phyloP scores from a whole-genome alignment of 30 jellyfish, hydroid and myxozoan species.

The Phacellophora camtschatica region DNA sequence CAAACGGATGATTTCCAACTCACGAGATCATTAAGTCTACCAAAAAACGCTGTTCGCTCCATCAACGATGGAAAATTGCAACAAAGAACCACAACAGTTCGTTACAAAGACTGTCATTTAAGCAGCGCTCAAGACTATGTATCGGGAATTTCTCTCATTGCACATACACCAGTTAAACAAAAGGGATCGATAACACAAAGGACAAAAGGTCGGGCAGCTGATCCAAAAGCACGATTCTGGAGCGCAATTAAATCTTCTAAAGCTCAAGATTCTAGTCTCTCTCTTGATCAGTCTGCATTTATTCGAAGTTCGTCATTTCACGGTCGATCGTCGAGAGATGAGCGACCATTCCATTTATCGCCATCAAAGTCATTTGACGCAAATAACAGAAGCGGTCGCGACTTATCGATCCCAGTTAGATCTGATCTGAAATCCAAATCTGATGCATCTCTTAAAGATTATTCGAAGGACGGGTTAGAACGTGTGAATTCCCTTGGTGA shows the following conservation, averaged over 20 bases:
- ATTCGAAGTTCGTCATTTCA: slow-evolving; percentile 72
- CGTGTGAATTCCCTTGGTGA: background rate
- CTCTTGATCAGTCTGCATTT: slow-evolving; percentile 39
- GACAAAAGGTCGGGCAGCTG: slow-evolving; percentile 80
- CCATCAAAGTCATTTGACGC: slow-evolving; percentile 49
- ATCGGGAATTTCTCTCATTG: slow-evolving; percentile 76
- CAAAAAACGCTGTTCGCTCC: slow-evolving; percentile 29
- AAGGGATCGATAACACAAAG: slow-evolving; percentile 18
- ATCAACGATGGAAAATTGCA: too few relatives aligned
- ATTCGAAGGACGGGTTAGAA: background rate
- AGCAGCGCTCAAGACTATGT: slow-evolving; percentile 88
- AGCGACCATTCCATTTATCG: background rate
- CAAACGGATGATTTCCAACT: background rate
- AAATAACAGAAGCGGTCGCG: background rate
- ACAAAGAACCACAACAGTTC: background rate
- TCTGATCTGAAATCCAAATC: slow-evolving; percentile 21
- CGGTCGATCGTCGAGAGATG: slow-evolving; percentile 69
- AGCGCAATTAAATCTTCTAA: background rate
- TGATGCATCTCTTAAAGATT: background rate
- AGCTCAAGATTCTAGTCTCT: background rate
- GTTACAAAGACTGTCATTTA: slow-evolving; percentile 34
- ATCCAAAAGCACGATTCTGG: slow-evolving; percentile 35
- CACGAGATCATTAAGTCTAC: slow-evolving; percentile 45
- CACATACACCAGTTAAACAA: slow-evolving; percentile 58
- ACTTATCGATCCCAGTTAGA: background rate